phyloP scores from a whole-genome alignment of 1,140 invertebrate genomes.

The Zaprionus nigranus region DNA sequence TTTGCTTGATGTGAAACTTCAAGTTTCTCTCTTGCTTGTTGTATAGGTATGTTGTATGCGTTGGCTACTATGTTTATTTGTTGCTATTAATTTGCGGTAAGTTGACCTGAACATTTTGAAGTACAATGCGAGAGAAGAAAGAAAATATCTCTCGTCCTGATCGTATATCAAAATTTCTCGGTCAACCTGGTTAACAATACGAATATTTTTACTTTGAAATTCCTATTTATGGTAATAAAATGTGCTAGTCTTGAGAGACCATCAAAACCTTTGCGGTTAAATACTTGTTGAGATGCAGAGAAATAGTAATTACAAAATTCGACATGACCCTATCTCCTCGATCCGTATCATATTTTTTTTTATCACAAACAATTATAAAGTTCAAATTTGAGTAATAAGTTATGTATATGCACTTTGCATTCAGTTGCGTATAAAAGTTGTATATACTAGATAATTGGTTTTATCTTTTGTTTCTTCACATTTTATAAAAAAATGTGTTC shows the following conservation, averaged over 20 bases:
- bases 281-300: constrained; percentile 72
- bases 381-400: constrained; percentile 75
- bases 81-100: constrained; percentile 49
- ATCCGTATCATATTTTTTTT: constrained; percentile 59
- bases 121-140: constrained; percentile 4
- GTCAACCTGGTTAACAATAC: constrained; percentile 33
- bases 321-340: constrained; percentile 27
- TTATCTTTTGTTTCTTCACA: constrained; percentile 43
- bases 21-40: constrained; percentile 49
- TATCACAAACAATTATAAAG: constrained; percentile 80
- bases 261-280: constrained; percentile 49
- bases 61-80: constrained; percentile 52
- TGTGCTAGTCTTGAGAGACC: constrained; percentile 66
- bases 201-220: constrained; percentile 33
- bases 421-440: constrained; percentile 75
- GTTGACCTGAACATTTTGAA: constrained; percentile 27
- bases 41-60: constrained; percentile 39
- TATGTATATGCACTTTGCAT: constrained; percentile 52
- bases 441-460: constrained; percentile 62
- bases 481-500: constrained; percentile 61
- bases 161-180: constrained; percentile 10
- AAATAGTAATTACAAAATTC: constrained; percentile 71
- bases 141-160: background rate
- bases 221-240: constrained; percentile 66
- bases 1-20: constrained; percentile 60